Percentiles rank a stretch among this genome's conserved stretches.
phyloP scores from a whole-genome alignment of 2,113 vertebrate species.

The Xenopus tropicalis region UCB_Xtro_10.0 CM004449.2:82858501-82859000 shows the following conservation, averaged over 20 bases:
- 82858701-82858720: no score
- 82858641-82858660: no score
- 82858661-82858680: no score
- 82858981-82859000: background rate
- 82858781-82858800: background rate
- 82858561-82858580: no score
- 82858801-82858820: background rate
- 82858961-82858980: background rate
- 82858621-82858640: no score
- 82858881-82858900: background rate
- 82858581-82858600: no score
- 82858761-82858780: constrained; percentile 16
- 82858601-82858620: no score
- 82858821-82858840: background rate
- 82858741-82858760: constrained; percentile 15
- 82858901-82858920: constrained; percentile 15
- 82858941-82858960: background rate
- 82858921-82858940: constrained; percentile 6
- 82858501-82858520: no score
- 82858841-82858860: background rate
- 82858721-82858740: background rate
- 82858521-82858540: no score
- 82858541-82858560: no score
- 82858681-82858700: no score
- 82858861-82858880: constrained; percentile 6